phyloP scores from a whole-genome alignment of 2,797 vertebrate genomes.

The Spinus pinus region DNA sequence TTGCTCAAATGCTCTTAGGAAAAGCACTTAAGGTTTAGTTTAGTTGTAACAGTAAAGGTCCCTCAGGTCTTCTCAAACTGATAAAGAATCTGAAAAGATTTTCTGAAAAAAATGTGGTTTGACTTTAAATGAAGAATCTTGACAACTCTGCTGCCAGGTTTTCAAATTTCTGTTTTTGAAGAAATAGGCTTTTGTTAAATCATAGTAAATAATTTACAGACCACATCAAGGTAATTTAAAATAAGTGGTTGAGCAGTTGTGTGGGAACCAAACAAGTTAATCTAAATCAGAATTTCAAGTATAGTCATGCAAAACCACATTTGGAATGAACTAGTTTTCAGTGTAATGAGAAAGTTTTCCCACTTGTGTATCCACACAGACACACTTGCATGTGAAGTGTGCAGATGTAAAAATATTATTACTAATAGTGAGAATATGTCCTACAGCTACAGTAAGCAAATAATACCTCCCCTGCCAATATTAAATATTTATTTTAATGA shows the following conservation, averaged over 20 bases:
- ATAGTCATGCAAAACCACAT: background rate
- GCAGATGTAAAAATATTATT: background rate
- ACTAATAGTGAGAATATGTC: background rate
- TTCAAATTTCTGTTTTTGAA: background rate
- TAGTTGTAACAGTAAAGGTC: background rate
- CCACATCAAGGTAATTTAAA: constrained; percentile 32
- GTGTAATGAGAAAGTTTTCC: background rate
- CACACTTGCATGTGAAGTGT: background rate
- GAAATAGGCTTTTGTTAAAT: background rate
- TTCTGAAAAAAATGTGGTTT: background rate
- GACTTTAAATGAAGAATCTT: background rate
- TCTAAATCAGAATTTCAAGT: constrained; percentile 29
- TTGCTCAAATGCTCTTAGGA: background rate
- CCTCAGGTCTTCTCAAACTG: background rate
- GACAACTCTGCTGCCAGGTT: background rate
- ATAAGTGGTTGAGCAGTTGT: background rate
- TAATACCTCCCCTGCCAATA: background rate
- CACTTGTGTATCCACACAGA: background rate
- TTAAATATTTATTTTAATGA: background rate
- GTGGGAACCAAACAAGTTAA: constrained; percentile 41
- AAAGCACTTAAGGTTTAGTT: background rate
- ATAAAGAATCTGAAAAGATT: background rate
- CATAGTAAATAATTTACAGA: background rate
- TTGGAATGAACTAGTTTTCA: background rate
- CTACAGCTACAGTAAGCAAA: constrained; percentile 10